phyloP scores from a whole-genome alignment of 2,113 vertebrate species.

The Leptosomus discolor region DNA sequence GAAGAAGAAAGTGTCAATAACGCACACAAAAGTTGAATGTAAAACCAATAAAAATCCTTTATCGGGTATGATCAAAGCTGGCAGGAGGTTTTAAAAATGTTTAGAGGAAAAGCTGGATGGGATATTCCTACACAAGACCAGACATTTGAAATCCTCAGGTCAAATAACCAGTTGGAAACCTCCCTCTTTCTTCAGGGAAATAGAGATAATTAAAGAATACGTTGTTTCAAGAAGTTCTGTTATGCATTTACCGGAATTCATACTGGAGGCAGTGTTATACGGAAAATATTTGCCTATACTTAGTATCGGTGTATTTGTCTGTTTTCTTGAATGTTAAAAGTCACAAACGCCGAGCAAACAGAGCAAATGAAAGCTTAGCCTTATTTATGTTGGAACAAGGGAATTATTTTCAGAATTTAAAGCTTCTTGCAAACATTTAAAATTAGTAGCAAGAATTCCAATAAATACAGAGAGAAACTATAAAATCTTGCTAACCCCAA shows the following conservation, averaged over 20 bases:
- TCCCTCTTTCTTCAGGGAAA: not conserved
- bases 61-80: not conserved
- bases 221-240: not conserved
- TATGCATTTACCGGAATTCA: constrained; percentile 2
- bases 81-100: not conserved
- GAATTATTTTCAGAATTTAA: not conserved
- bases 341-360: not conserved
- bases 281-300: not conserved
- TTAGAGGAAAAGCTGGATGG: not conserved
- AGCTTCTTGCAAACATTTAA: not conserved
- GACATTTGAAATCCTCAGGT: not conserved
- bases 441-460: not conserved
- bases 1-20: not conserved
- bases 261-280: not conserved
- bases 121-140: not conserved
- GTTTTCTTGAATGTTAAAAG: not conserved
- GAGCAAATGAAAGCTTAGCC: not conserved
- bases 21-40: not conserved
- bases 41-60: not conserved
- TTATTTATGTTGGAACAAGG: not conserved
- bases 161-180: not conserved
- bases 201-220: not conserved
- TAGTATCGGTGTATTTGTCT: not conserved
- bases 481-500: not conserved
- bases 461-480: not conserved